Evolutionary conservation across 2,888 invertebrate species (phyloP).

Genomic region (Microchrysa polita): DNA sequence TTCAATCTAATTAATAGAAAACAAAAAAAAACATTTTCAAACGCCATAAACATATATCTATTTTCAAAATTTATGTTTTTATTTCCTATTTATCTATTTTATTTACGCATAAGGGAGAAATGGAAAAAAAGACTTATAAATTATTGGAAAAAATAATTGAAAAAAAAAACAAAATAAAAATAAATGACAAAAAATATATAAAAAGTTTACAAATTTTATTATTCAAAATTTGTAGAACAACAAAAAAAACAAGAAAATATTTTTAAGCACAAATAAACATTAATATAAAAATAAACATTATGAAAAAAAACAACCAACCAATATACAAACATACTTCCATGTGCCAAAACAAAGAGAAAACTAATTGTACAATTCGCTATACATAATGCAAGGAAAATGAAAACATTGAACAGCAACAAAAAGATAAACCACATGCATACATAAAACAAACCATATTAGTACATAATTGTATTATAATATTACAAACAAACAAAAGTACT

Average conservation of each 20-base stretch:
- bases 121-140: slow-evolving; percentile 1
- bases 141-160: neutral
- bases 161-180: too few species aligned
- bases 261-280: too few species aligned
- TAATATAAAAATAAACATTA: neutral
- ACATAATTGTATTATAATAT: too few species aligned
- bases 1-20: neutral
- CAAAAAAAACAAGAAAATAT: too few species aligned
- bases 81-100: too few species aligned
- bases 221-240: neutral
- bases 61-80: too few species aligned
- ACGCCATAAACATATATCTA: neutral
- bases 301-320: neutral
- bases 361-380: slow-evolving; percentile 43
- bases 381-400: neutral
- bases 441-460: too few species aligned
- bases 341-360: slow-evolving; percentile 45
- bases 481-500: too few species aligned
- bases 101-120: neutral
- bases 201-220: neutral
- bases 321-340: slow-evolving; percentile 19
- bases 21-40: neutral
- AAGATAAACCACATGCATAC: slow-evolving; percentile 4
- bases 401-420: slow-evolving; percentile 14
- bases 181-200: neutral